Evolutionary conservation across 2,797 vertebrate genomes (phyloP).

Genomic region (Manis javanica): DNA sequence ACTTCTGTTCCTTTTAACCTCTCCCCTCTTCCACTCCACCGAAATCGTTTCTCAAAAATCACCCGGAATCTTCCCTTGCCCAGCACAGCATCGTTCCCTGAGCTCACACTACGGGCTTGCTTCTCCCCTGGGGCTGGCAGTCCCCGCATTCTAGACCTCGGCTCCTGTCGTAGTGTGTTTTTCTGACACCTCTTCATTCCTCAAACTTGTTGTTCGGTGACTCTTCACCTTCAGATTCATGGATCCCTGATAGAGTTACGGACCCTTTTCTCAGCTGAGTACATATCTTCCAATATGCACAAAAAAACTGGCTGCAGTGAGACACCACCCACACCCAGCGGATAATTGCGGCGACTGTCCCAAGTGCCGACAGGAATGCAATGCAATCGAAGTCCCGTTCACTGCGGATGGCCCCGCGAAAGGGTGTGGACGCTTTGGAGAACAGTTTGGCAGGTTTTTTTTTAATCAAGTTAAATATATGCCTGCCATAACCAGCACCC

Average conservation of each 20-base stretch:
- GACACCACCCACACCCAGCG: neutral
- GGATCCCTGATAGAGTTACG: neutral
- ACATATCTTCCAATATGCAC: neutral
- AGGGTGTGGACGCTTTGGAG: neutral
- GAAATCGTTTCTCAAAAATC: neutral
- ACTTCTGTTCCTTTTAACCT: neutral
- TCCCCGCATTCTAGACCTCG: neutral
- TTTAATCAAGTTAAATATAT: neutral
- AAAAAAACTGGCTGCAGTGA: neutral
- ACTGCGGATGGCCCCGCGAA: neutral
- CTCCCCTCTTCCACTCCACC: neutral
- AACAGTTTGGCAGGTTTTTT: neutral
- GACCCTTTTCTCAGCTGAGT: neutral
- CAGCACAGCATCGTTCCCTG: neutral
- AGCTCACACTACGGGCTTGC: neutral
- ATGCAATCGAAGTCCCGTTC: neutral
- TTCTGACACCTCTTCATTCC: neutral
- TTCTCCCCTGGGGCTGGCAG: neutral
- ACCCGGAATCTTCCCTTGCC: neutral
- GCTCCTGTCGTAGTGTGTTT: neutral
- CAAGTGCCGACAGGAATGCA: neutral
- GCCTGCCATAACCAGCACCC: neutral
- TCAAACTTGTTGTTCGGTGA: neutral
- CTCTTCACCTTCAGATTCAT: neutral
- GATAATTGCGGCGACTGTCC: neutral